Evolutionary conservation across 2,888 invertebrate genomes (phyloP).

Genomic region (Pristionchus entomophagus): DNA sequence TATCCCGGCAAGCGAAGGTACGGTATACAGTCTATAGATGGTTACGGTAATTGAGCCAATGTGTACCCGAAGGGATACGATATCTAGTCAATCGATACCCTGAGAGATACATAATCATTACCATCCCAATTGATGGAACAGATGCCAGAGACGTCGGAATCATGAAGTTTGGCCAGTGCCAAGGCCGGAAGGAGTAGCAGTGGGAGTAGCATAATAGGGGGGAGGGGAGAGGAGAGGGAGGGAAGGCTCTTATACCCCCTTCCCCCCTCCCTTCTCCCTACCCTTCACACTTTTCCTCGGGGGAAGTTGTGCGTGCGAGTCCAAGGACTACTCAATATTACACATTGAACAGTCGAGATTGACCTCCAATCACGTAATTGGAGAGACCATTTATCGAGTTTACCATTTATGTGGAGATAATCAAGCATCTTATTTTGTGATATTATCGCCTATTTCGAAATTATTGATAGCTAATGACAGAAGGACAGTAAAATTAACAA

Average conservation of each 20-base stretch:
- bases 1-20: too few species aligned
- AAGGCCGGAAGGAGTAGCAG: background rate
- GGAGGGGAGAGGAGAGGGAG: background rate
- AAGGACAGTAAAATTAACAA: too few species aligned
- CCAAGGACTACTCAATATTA: constrained; percentile 38
- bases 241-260: constrained; percentile 31
- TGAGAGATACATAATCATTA: background rate
- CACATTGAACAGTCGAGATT: background rate
- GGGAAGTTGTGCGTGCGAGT: background rate
- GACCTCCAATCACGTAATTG: constrained; percentile 29
- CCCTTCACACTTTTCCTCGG: constrained; percentile 30
- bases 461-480: too few species aligned
- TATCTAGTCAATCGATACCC: background rate
- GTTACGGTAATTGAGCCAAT: too few species aligned
- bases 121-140: constrained; percentile 45
- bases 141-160: constrained; percentile 20
- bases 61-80: too few species aligned
- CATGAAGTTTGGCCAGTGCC: constrained; percentile 1
- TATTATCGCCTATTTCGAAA: too few species aligned
- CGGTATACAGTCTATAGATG: too few species aligned
- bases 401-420: too few species aligned
- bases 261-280: background rate
- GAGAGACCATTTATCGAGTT: too few species aligned
- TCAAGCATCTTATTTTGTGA: too few species aligned
- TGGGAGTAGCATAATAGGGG: background rate